Conservation (phyloP, 2,888 invertebrate species). For the Conops quadrifasciatus region DNA sequence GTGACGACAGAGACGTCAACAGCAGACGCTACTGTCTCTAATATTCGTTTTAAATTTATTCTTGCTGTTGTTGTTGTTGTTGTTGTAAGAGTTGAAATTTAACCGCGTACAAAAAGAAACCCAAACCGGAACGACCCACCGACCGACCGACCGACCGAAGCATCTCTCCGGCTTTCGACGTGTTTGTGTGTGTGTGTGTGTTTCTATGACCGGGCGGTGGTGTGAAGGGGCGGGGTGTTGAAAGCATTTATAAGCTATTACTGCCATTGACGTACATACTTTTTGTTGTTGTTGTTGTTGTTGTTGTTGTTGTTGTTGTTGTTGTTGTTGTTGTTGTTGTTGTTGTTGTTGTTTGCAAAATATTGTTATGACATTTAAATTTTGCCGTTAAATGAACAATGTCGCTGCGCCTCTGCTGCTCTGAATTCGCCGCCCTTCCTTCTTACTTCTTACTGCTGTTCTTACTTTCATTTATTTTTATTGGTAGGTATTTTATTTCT, state of each 20-base stretch:
- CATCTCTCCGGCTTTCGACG: too few relatives aligned
- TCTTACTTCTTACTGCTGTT: slow-evolving; percentile 31
- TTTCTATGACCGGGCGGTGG: too few relatives aligned
- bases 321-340: neutral
- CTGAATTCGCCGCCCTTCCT: too few relatives aligned
- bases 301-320: slow-evolving; percentile 22
- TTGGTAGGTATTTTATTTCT: slow-evolving; percentile 8
- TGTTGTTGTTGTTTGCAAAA: slow-evolving; percentile 15
- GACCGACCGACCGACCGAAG: too few relatives aligned
- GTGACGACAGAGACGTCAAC: neutral
- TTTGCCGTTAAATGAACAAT: too few relatives aligned
- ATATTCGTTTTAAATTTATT: neutral
- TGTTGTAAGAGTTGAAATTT: slow-evolving; percentile 22
- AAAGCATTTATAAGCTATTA: neutral
- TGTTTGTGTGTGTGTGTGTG: too few relatives aligned
- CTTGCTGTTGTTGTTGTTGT: neutral
- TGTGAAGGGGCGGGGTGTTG: too few relatives aligned
- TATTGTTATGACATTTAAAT: slow-evolving; percentile 32
- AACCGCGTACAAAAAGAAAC: slow-evolving; percentile 11
- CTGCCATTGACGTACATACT: slow-evolving; percentile 3
- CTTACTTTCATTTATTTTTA: slow-evolving; percentile 10
- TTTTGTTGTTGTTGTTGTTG: neutral
- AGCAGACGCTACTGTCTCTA: neutral
- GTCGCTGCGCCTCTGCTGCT: too few relatives aligned
- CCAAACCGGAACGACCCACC: neutral